A percentile compares a stretch with the other conserved stretches of the same genome.
These are phyloP conservation scores for Acronicta aceris DNA, from an alignment of 2,888 invertebrate genomes.

Conservation along the genomic window DNA sequence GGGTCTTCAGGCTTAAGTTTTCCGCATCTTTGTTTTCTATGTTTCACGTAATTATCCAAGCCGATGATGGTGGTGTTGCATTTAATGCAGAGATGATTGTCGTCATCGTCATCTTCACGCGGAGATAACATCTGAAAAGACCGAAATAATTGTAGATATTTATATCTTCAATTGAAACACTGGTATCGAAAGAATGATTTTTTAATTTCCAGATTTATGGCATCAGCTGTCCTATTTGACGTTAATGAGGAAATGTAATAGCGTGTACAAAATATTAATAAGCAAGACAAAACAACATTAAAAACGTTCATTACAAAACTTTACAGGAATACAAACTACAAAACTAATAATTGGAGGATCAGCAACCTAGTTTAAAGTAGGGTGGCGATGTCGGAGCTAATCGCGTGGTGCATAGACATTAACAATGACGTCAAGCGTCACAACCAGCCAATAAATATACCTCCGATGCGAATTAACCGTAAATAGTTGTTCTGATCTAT, in stretches of 20 bases:
- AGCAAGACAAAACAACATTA: constrained; percentile 13
- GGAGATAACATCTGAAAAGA: constrained; percentile 87
- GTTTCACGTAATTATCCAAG: constrained; percentile 95
- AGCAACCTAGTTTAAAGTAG: constrained; percentile 53
- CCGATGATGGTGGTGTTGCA: constrained; percentile 95
- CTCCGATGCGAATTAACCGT: constrained; percentile 76
- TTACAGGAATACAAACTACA: constrained; percentile 49
- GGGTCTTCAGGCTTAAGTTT: constrained; percentile 69
- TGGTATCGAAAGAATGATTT: too few relatives aligned
- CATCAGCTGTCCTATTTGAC: too few relatives aligned
- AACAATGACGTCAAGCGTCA: constrained; percentile 78
- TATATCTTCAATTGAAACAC: too few relatives aligned
- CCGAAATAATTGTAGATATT: neutral
- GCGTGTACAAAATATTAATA: constrained; percentile 4
- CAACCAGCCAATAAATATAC: constrained; percentile 74
- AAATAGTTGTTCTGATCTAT: constrained; percentile 71
- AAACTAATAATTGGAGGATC: constrained; percentile 52
- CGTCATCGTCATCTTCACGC: constrained; percentile 92
- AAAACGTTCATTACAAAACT: constrained; percentile 42
- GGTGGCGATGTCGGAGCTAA: constrained; percentile 74
- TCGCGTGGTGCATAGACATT: constrained; percentile 79
- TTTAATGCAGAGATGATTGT: constrained; percentile 96
- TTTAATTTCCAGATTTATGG: too few relatives aligned
- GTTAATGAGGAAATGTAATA: neutral
- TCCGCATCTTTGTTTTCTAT: constrained; percentile 93